Percentiles rank a stretch among this genome's conserved stretches.
phyloP scores from a whole-genome alignment of 2,113 vertebrate genomes.

The Sturnira hondurensis region DNA sequence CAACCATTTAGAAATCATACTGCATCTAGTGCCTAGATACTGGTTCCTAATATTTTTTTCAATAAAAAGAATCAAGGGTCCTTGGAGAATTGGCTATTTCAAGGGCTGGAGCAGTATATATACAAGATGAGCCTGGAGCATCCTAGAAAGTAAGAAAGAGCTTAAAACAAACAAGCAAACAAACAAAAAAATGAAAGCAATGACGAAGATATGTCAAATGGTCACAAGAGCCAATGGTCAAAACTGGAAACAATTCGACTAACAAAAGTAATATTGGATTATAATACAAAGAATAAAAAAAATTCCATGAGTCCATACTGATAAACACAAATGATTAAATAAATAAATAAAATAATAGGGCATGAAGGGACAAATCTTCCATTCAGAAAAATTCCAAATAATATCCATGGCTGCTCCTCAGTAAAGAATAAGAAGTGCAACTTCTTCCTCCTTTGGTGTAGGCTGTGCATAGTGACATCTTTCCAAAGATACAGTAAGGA shows the following conservation, averaged over 20 bases:
- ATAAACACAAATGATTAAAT: background rate
- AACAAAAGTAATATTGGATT: background rate
- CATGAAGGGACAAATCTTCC: background rate
- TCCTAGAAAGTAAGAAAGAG: background rate
- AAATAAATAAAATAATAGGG: background rate
- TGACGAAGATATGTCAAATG: background rate
- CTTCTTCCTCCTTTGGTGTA: background rate
- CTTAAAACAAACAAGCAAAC: background rate
- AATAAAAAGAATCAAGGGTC: background rate
- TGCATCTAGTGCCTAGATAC: background rate
- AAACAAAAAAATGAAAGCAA: background rate
- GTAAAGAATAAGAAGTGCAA: background rate
- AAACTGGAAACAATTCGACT: background rate
- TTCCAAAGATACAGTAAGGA: background rate
- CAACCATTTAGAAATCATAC: background rate
- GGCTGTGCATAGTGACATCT: background rate
- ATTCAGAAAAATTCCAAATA: background rate
- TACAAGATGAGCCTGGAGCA: background rate
- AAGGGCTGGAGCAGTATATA: background rate
- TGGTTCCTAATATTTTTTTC: background rate
- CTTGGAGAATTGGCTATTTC: background rate
- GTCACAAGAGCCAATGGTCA: background rate
- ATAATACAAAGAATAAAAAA: background rate
- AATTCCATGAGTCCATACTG: background rate
- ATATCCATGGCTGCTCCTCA: background rate